Base-by-base conservation (phyloP, 35 echinoderm and acorn worm species). In the Apostichopus californicus region DNA sequence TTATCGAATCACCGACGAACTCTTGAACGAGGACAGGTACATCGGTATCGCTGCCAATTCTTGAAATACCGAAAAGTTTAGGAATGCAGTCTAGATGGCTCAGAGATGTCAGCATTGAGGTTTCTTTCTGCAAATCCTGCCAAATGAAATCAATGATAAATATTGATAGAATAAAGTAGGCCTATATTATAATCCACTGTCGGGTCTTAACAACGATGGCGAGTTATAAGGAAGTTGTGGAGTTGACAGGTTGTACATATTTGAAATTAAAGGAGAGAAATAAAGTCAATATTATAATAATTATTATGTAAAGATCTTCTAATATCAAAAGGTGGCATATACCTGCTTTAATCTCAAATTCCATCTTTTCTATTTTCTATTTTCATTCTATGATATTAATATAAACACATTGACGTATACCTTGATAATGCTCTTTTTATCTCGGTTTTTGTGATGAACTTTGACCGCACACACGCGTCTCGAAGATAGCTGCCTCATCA, bases 381-480 rank as follows among this genome's bases (percentile, higher is more conserved):
- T 17, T 13, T 3, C 8, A 68, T 10, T 68, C 11, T 13, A 68
- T 68, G 10, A 68, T 34, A 34, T 34, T 34, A 34, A 34, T 34
- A 34, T 34, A 6, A 34, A 24, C 17, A 73, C 15, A 57, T 9
- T 11, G 20, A 87, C 54, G 53, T 57, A 24, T 34, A 34, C 86
- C 86, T 72, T 65, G 63, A 65, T 65, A 5, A 89, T 89, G 1
- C 61, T 53, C 12, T 72, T 52, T 11, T 53, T 5, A 22, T 89
- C 46, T 20, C 58, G 68, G 22, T 72, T 22, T 75, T 89, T 65
- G 58, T 89, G 28, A 34, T 34, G 28, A 34, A 87, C 57, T 57
- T 87, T 87, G 8, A 89, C 86, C 6, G 86, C 86, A 89, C 64
- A 72, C 12, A 89, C 9, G 8, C 10, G 11, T 63, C 57, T 26